Evolutionary conservation across 2,113 vertebrate species (phyloP).

Genomic region (Sinocyclocheilus anophthalmus): DNA sequence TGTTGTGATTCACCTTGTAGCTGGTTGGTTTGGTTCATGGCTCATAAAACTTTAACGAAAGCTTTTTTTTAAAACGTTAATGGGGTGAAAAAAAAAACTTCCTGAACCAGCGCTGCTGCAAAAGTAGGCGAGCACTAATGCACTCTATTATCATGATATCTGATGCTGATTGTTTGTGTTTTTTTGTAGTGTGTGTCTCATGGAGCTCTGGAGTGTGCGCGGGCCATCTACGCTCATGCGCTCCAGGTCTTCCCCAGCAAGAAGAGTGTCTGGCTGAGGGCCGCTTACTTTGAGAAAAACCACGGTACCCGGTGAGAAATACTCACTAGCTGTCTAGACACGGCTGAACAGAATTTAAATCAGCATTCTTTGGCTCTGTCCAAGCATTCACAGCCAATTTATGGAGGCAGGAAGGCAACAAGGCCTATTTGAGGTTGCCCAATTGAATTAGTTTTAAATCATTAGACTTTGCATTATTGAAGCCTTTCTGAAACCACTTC

Average conservation of each 20-base stretch:
- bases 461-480: background rate
- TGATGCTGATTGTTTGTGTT: background rate
- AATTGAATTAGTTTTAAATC: background rate
- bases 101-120: too few species aligned
- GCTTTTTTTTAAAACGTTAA: too few species aligned
- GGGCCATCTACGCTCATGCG: slow-evolving; percentile 95
- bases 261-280: slow-evolving; percentile 97
- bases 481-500: background rate
- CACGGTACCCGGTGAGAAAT: slow-evolving; percentile 88
- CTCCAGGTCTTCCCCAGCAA: slow-evolving; percentile 98
- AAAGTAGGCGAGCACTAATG: too few species aligned
- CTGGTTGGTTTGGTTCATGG: too few species aligned
- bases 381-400: too few species aligned
- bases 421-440: background rate
- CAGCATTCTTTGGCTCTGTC: background rate
- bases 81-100: too few species aligned
- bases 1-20: too few species aligned
- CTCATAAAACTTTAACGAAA: too few species aligned
- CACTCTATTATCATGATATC: background rate
- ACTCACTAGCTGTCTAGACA: background rate
- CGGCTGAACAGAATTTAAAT: background rate
- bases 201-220: slow-evolving; percentile 91
- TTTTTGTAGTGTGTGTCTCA: slow-evolving; percentile 89
- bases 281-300: slow-evolving; percentile 98
- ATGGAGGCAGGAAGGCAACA: background rate